Evolutionary conservation across 1,140 invertebrate genomes (phyloP).

Genomic region (Periplaneta americana): DNA sequence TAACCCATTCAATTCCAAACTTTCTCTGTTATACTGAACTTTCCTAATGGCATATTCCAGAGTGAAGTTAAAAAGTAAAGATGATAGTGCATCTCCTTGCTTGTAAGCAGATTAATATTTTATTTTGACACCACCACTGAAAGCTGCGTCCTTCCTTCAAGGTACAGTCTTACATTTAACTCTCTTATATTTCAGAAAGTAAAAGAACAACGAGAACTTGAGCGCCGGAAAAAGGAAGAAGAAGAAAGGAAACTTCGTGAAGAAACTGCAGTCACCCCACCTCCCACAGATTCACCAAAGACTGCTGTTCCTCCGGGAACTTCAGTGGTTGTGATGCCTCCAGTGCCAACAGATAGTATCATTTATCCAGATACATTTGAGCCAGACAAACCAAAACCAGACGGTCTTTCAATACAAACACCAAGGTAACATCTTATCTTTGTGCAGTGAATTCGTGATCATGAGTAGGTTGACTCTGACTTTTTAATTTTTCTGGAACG

Average conservation of each 20-base stretch:
- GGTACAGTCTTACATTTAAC: not conserved
- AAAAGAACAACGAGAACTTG: slow-evolving; percentile 32
- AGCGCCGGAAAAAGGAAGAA: slow-evolving; percentile 37
- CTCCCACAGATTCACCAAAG: not conserved
- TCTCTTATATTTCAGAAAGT: slow-evolving; percentile 8
- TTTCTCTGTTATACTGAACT: too few relatives aligned
- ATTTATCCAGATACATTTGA: slow-evolving; percentile 7
- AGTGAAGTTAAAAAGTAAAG: too few relatives aligned
- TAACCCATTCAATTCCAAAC: too few relatives aligned
- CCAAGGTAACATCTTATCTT: slow-evolving; percentile 10
- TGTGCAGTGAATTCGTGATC: not conserved
- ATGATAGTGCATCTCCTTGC: too few relatives aligned
- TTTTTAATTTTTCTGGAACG: too few relatives aligned
- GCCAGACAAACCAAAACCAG: not conserved
- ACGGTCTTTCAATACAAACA: not conserved
- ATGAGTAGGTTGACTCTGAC: too few relatives aligned
- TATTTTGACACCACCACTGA: too few relatives aligned
- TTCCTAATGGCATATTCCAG: too few relatives aligned
- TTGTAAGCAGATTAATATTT: too few relatives aligned
- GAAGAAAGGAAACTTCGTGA: slow-evolving; percentile 28
- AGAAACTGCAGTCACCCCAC: not conserved
- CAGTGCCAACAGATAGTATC: not conserved
- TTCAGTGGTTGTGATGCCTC: not conserved
- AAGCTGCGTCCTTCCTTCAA: too few relatives aligned
- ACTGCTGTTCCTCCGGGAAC: not conserved